Evolutionary conservation across 2,888 invertebrate genomes (phyloP), one percentile per base, ranked within the genome.

Genomic region (Mythimna albipuncta): DNA sequence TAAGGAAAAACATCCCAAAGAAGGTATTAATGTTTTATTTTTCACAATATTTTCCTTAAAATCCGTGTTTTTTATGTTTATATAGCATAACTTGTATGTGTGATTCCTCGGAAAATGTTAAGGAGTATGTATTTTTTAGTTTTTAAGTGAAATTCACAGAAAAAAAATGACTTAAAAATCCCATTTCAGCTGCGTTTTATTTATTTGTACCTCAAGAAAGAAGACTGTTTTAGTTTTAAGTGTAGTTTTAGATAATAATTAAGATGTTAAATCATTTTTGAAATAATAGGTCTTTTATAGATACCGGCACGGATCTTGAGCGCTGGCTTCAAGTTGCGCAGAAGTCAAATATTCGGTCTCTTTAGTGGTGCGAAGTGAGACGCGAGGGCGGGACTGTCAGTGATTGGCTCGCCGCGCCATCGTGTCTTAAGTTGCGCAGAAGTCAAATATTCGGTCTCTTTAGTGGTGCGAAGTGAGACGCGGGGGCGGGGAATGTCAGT

Each of bases 121-220:
- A 57, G n/a, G n/a, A 64, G 10, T 68, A 16, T 83, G 75, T 81
- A 83, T 58, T 69, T 54, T 26, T 55, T 84, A 83, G 84, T 41
- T 26, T 57, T 13, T 85, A 85, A 83, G 85, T 57, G 67, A 67
- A 72, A 64, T 74, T 62, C 78, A 64, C 55, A 82, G 67, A 66
- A 80, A 79, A 81, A 81, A 79, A 32, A 32, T 32, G 71, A 85
- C 82, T 84, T 50, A 82, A 77, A 82, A 66, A 38, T 77, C 76
- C 64, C 75, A 44, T 80, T 82, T 74, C 71, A 79, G 79, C 62
- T 83, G 85, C 73, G 93, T 95, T 95, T 95, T 88, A 94, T 94
- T 95, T 91, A 80, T 83, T 19, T 94, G 94, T 94, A 95, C 95
- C 94, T 94, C 85, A 95, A 95, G 95, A 90, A 94, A 94, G 95